Conservation (phyloP, 23 tunicate species). For the Halocynthia roretzi region DNA sequence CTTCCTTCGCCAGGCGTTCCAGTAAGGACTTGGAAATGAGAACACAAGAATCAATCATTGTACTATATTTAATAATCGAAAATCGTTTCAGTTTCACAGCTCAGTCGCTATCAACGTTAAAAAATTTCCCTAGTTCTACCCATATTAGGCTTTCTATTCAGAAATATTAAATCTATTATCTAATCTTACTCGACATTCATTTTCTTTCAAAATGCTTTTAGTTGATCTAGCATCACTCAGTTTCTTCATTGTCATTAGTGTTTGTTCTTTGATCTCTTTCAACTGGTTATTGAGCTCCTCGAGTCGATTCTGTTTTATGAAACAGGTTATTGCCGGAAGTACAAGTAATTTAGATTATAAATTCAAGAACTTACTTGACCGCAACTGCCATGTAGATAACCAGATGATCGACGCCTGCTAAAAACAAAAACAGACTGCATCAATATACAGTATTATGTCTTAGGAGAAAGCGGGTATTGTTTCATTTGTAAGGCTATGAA, state of each 20-base stretch:
- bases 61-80: no score
- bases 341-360: not conserved
- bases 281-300: not conserved
- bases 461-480: not conserved
- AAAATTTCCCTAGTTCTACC: not conserved
- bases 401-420: slow-evolving; percentile 13
- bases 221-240: not conserved
- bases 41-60: no score
- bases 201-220: slow-evolving; percentile 10
- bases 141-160: slow-evolving; percentile 3
- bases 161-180: not conserved
- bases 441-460: not conserved
- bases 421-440: no score
- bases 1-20: slow-evolving; percentile 10
- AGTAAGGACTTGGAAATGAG: not conserved
- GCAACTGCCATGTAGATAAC: slow-evolving; percentile 13
- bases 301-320: not conserved
- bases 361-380: slow-evolving; percentile 1
- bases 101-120: no score
- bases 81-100: no score
- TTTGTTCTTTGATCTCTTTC: slow-evolving; percentile 9
- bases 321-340: not conserved
- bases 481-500: no score
- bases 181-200: slow-evolving; percentile 16
- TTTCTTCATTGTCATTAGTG: not conserved